Conservation (phyloP, 2,888 invertebrate species). For the Conus canariensis region DNA sequence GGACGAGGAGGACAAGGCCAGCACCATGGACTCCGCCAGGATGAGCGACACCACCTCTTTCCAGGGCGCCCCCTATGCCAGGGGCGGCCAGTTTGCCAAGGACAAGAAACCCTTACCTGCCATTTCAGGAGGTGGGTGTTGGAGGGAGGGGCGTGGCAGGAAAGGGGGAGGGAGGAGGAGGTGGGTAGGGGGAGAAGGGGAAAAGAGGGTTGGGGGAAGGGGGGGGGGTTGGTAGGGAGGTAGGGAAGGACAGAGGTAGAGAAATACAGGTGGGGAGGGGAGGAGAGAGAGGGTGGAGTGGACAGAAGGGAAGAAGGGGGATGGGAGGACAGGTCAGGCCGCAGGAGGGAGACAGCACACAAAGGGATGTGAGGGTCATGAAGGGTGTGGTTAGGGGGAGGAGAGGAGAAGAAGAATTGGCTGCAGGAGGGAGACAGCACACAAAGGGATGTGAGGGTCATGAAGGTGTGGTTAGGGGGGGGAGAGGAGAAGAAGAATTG, state of each 20-base stretch:
- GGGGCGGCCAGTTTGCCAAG: not conserved
- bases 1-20: slow-evolving; percentile 58
- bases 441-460: not conserved
- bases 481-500: not conserved
- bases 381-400: not conserved
- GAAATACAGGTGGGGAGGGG: not conserved
- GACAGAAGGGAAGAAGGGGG: not conserved
- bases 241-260: not conserved
- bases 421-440: no score
- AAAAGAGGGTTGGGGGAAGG: not conserved
- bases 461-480: not conserved
- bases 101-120: slow-evolving; percentile 54
- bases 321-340: not conserved
- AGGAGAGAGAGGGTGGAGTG: not conserved
- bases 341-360: not conserved
- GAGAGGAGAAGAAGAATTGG: not conserved
- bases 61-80: slow-evolving; percentile 47
- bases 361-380: not conserved
- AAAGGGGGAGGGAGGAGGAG: not conserved
- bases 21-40: slow-evolving; percentile 49
- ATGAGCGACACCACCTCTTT: slow-evolving; percentile 48
- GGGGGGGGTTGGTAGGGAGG: not conserved
- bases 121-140: slow-evolving; percentile 45
- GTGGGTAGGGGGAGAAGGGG: not conserved
- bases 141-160: not conserved